Percentiles rank a stretch among this genome's conserved stretches.
These are phyloP conservation scores for Zapornia atra DNA, from an alignment of 2,113 vertebrate genomes.

Conservation along the genomic window DNA sequence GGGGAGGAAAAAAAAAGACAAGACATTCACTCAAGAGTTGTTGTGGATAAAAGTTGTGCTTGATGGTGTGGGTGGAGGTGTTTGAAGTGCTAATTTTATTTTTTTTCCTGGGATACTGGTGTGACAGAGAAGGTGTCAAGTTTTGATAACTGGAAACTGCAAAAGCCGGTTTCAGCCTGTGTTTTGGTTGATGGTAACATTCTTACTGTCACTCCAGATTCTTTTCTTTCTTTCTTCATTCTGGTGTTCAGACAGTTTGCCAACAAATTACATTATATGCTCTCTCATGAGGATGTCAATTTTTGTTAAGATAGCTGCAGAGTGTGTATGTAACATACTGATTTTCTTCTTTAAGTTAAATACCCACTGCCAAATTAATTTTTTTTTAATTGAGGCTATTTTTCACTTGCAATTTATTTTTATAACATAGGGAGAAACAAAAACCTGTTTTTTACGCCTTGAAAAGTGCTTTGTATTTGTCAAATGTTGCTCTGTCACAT, in stretches of 20 bases:
- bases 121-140: conserved; percentile 25
- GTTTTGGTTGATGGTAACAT: conserved; percentile 20
- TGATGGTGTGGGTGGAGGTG: conserved; percentile 39
- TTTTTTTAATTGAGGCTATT: background rate
- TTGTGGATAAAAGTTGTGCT: background rate
- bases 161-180: background rate
- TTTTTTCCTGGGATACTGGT: background rate
- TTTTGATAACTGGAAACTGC: conserved; percentile 39
- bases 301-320: background rate
- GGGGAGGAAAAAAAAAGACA: background rate
- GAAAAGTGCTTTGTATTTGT: conserved; percentile 14
- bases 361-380: background rate
- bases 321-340: background rate
- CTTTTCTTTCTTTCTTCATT: conserved; percentile 12
- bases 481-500: background rate
- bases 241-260: background rate
- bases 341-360: background rate
- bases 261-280: background rate
- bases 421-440: background rate
- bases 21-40: background rate
- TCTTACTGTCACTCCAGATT: conserved; percentile 3
- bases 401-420: background rate
- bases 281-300: background rate
- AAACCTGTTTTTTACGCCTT: background rate
- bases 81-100: conserved; percentile 38